Evolutionary conservation across 2,888 invertebrate genomes (phyloP).

Genomic region (Carcina quercana): DNA sequence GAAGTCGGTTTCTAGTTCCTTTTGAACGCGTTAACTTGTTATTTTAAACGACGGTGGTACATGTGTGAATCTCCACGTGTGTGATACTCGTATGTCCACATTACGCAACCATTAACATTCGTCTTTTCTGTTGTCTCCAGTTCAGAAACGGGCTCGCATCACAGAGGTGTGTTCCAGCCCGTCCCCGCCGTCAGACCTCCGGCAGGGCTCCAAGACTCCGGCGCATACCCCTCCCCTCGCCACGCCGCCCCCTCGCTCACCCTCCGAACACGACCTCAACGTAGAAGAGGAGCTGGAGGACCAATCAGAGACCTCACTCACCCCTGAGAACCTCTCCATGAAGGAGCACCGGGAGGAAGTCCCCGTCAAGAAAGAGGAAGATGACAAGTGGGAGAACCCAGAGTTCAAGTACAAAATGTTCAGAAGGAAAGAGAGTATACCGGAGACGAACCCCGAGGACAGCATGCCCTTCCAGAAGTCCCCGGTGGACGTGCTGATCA

Average conservation of each 20-base stretch:
- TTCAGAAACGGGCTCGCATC: conserved; percentile 66
- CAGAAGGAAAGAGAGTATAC: conserved; percentile 37
- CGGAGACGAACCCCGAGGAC: conserved; percentile 36
- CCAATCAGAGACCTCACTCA: conserved; percentile 69
- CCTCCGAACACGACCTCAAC: conserved; percentile 69
- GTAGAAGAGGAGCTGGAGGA: conserved; percentile 74
- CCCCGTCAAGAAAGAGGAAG: conserved; percentile 67
- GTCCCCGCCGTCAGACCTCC: conserved; percentile 45
- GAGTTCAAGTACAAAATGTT: conserved; percentile 62
- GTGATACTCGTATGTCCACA: too few relatives aligned
- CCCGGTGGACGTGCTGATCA: conserved; percentile 89
- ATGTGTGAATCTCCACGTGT: too few relatives aligned
- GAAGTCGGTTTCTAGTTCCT: too few relatives aligned
- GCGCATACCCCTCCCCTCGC: conserved; percentile 43
- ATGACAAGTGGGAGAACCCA: conserved; percentile 59
- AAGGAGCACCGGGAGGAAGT: conserved; percentile 76
- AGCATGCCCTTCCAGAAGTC: conserved; percentile 70
- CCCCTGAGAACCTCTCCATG: conserved; percentile 88
- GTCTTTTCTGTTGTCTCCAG: conserved; percentile 43
- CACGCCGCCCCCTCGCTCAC: conserved; percentile 59
- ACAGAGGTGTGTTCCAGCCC: conserved; percentile 62
- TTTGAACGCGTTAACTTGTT: too few relatives aligned
- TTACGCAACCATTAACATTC: conserved; percentile 2
- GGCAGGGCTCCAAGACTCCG: conserved; percentile 47
- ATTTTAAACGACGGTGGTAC: too few relatives aligned